Evolutionary conservation across 1,140 invertebrate genomes (phyloP).

Genomic region (Diabrotica undecimpunctata): DNA sequence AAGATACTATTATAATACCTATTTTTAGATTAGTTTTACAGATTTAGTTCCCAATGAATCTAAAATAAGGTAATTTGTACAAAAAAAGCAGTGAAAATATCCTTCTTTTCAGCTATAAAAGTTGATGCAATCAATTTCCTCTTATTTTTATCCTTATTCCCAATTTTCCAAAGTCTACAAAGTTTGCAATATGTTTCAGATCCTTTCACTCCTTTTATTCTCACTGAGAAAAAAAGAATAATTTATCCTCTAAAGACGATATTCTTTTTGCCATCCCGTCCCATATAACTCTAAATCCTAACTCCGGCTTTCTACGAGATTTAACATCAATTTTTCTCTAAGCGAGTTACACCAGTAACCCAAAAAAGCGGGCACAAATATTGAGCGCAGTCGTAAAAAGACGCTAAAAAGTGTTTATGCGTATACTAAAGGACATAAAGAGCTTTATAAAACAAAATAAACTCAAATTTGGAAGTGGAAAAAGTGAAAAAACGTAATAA

Average conservation of each 20-base stretch:
- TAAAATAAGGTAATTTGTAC: too few relatives aligned
- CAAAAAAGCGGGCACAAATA: constrained; percentile 8
- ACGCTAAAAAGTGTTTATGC: constrained; percentile 16
- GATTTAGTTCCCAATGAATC: too few relatives aligned
- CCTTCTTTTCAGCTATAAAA: too few relatives aligned
- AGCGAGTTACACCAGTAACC: constrained; percentile 11
- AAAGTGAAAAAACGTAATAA: constrained; percentile 14
- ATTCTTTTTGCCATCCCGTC: constrained; percentile 4
- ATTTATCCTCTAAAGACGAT: constrained; percentile 2
- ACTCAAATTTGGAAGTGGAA: constrained; percentile 9
- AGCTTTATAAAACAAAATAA: constrained; percentile 9
- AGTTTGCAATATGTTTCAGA: not conserved
- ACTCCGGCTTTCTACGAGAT: constrained; percentile 2
- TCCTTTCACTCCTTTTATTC: not conserved
- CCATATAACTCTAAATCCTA: constrained; percentile 4
- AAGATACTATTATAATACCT: too few relatives aligned
- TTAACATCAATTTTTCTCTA: constrained; percentile 16
- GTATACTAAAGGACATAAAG: constrained; percentile 11
- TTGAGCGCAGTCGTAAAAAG: constrained; percentile 8
- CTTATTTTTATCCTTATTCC: too few relatives aligned
- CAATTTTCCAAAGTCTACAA: not conserved
- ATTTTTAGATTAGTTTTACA: too few relatives aligned
- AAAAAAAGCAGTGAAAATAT: too few relatives aligned
- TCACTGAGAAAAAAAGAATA: not conserved
- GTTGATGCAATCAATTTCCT: too few relatives aligned